Evolutionary conservation across 1,140 invertebrate species (phyloP).

Genomic region (Drosophila auraria): DNA sequence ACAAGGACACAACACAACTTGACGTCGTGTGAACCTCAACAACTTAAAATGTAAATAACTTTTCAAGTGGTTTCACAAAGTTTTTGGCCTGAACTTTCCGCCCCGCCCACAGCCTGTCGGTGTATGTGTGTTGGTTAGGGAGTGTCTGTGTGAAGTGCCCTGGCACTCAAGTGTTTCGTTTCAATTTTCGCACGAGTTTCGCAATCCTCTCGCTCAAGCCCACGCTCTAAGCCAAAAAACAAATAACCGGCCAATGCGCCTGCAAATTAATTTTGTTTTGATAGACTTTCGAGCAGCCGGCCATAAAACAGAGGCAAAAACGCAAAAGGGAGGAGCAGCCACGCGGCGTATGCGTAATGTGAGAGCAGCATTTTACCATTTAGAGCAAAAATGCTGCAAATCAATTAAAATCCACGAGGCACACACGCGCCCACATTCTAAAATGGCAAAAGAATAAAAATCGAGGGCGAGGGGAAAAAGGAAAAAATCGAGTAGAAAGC

Average conservation of each 20-base stretch:
- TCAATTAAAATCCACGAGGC: slow-evolving; percentile 69
- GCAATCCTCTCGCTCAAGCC: slow-evolving; percentile 25
- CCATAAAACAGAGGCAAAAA: slow-evolving; percentile 39
- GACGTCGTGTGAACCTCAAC: slow-evolving; percentile 82
- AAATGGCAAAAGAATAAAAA: slow-evolving; percentile 13
- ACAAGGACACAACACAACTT: slow-evolving; percentile 80
- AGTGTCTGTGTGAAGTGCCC: slow-evolving; percentile 60
- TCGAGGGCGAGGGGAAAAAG: background rate
- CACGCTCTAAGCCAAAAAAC: slow-evolving; percentile 31
- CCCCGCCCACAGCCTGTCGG: slow-evolving; percentile 6
- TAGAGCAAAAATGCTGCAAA: slow-evolving; percentile 54
- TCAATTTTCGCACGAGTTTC: slow-evolving; percentile 75
- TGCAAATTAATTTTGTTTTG: slow-evolving; percentile 82
- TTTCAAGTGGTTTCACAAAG: slow-evolving; percentile 82
- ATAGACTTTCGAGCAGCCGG: slow-evolving; percentile 70
- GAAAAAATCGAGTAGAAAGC: background rate
- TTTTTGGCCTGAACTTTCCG: slow-evolving; percentile 69
- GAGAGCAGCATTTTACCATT: slow-evolving; percentile 56
- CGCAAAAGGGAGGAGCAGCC: slow-evolving; percentile 17
- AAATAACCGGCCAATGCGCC: slow-evolving; percentile 48
- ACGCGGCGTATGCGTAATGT: slow-evolving; percentile 65
- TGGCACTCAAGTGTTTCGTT: slow-evolving; percentile 80
- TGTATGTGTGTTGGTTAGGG: background rate
- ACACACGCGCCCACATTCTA: slow-evolving; percentile 16
- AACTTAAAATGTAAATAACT: slow-evolving; percentile 84